Evolutionary conservation across 2,113 vertebrate species (phyloP).

Genomic region (Naja naja): DNA sequence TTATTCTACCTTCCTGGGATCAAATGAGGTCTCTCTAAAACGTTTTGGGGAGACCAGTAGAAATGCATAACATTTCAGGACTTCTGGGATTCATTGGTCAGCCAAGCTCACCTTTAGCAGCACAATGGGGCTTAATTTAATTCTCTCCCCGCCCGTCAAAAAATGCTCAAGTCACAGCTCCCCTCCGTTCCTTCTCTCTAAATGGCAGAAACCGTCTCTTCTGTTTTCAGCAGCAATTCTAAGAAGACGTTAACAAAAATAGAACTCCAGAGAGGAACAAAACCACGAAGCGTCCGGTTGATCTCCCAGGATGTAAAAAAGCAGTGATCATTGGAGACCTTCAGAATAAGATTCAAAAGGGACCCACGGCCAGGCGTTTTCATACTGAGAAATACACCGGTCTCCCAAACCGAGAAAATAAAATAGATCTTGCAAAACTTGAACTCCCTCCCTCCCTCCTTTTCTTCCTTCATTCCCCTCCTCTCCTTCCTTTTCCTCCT

Average conservation of each 20-base stretch:
- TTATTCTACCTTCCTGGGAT: background rate
- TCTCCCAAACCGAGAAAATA: background rate
- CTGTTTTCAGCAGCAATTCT: background rate
- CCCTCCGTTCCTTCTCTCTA: background rate
- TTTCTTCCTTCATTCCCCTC: too few species aligned
- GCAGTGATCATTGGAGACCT: background rate
- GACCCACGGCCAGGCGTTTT: accelerated
- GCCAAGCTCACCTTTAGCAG: background rate
- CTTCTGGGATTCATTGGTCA: background rate
- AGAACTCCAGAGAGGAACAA: background rate
- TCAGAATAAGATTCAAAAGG: background rate
- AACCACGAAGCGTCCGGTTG: background rate
- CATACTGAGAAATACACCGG: background rate
- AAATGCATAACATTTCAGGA: background rate
- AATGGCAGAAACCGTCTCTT: background rate
- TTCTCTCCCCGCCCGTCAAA: accelerated
- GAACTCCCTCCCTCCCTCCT: background rate
- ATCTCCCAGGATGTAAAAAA: background rate
- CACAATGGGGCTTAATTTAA: background rate
- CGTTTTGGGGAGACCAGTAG: background rate
- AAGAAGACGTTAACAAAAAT: background rate
- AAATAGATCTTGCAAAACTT: background rate
- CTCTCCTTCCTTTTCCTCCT: too few species aligned
- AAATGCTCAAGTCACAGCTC: background rate
- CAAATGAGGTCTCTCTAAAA: background rate